A percentile compares a stretch with the other conserved stretches of the same genome.
These are phyloP conservation scores for Entomobrya proxima DNA, from an alignment of 2,888 invertebrate genomes.

Conservation along the genomic window DNA sequence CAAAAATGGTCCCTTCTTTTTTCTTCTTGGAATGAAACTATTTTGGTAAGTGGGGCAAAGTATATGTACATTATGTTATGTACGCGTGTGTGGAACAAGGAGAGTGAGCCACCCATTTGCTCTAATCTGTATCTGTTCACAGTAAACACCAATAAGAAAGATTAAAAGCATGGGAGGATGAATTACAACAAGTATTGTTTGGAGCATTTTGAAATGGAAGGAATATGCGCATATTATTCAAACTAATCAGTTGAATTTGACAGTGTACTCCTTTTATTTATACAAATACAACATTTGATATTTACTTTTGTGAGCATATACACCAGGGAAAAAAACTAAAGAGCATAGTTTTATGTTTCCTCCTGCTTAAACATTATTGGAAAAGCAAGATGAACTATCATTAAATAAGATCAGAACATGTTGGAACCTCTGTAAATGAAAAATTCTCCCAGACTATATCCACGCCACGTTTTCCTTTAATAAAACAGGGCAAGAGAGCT, in stretches of 20 bases:
- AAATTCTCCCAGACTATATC: slow-evolving; percentile 28
- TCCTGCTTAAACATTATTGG: background rate
- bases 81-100: no score
- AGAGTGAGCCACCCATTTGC: no score
- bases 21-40: slow-evolving; percentile 11
- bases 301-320: background rate
- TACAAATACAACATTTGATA: no score
- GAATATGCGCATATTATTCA: slow-evolving; percentile 13
- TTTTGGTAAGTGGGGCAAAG: slow-evolving; percentile 34
- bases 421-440: slow-evolving; percentile 22
- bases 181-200: slow-evolving; percentile 16
- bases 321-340: background rate
- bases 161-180: background rate
- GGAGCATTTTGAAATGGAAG: background rate
- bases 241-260: background rate
- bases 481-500: background rate
- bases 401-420: background rate
- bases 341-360: background rate
- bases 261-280: background rate
- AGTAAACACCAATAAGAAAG: background rate
- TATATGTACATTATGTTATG: background rate
- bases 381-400: background rate
- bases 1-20: slow-evolving; percentile 38
- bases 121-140: background rate
- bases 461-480: background rate